A percentile compares a stretch with the other conserved stretches of the same genome.
Evolutionary conservation across 2,888 invertebrate species (phyloP).

Genomic region (Unio delphinus): DNA sequence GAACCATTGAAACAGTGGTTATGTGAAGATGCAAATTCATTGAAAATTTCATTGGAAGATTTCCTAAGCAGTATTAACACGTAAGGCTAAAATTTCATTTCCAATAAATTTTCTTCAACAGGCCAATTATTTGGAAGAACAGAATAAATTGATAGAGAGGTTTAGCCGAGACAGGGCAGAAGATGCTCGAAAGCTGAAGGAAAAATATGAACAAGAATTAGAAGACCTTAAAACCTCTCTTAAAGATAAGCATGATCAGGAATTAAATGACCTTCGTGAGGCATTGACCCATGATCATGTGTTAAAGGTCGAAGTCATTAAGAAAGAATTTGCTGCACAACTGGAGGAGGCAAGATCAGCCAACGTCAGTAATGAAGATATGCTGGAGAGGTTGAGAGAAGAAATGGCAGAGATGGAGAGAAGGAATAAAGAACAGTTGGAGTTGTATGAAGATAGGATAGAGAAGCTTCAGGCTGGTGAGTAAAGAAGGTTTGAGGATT

Average conservation of each 20-base stretch:
- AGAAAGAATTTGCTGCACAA: too few species aligned
- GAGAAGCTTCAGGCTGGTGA: conserved; percentile 38
- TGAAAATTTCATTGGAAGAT: too few species aligned
- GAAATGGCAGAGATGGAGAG: conserved; percentile 24
- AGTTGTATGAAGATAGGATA: conserved; percentile 29
- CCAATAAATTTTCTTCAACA: neutral
- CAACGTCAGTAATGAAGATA: neutral
- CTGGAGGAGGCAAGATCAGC: too few species aligned
- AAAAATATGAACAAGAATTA: conserved; percentile 41
- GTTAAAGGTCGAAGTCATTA: too few species aligned
- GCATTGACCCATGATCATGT: too few species aligned
- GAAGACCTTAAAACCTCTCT: conserved; percentile 33
- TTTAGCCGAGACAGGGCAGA: conserved; percentile 38
- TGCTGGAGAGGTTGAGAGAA: neutral
- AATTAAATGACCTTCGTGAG: neutral
- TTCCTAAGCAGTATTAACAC: too few species aligned
- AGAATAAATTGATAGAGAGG: conserved; percentile 13
- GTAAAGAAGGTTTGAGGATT: neutral
- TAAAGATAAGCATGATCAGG: conserved; percentile 27
- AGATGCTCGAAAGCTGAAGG: conserved; percentile 43
- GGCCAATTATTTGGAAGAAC: neutral
- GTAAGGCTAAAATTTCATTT: too few species aligned
- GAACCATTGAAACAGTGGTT: too few species aligned
- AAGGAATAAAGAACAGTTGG: conserved; percentile 7
- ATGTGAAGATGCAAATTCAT: too few species aligned